These are phyloP conservation scores for Channa striata DNA, from an alignment of 2,797 vertebrate species.

Conservation along the genomic window DNA sequence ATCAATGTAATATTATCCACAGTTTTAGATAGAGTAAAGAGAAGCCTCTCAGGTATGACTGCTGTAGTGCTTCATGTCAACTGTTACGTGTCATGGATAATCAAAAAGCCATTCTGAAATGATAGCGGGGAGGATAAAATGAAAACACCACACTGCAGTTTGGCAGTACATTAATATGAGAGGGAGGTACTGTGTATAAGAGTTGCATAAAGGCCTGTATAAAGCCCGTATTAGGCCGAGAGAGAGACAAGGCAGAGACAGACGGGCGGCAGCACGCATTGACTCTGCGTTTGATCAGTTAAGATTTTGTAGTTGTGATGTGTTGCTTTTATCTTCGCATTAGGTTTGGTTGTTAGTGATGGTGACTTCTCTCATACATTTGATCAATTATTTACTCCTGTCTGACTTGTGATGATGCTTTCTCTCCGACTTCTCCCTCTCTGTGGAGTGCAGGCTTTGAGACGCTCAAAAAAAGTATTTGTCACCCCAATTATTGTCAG, in stretches of 20 bases:
- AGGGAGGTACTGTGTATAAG: conserved; percentile 57
- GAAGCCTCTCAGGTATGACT: conserved; percentile 51
- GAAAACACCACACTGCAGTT: conserved; percentile 49
- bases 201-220: conserved; percentile 54
- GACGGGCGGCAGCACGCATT: conserved; percentile 43
- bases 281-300: conserved; percentile 73
- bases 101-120: conserved; percentile 58
- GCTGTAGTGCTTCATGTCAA: conserved; percentile 53
- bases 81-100: conserved; percentile 57
- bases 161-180: conserved; percentile 65
- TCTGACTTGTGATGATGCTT: conserved; percentile 68
- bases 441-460: conserved; percentile 61
- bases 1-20: conserved; percentile 40
- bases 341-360: conserved; percentile 79
- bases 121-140: conserved; percentile 61
- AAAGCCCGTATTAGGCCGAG: conserved; percentile 59
- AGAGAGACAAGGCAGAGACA: conserved; percentile 61
- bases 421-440: conserved; percentile 56
- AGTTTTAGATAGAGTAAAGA: conserved; percentile 46
- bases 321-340: conserved; percentile 78
- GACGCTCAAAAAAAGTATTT: conserved; percentile 70
- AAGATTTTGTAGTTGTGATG: conserved; percentile 75
- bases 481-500: conserved; percentile 75
- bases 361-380: conserved; percentile 77
- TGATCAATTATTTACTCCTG: conserved; percentile 82